Percentiles rank a stretch among this genome's conserved stretches.
Conservation (phyloP, 2,113 vertebrate genomes). For the Corydoras sp. region DNA sequence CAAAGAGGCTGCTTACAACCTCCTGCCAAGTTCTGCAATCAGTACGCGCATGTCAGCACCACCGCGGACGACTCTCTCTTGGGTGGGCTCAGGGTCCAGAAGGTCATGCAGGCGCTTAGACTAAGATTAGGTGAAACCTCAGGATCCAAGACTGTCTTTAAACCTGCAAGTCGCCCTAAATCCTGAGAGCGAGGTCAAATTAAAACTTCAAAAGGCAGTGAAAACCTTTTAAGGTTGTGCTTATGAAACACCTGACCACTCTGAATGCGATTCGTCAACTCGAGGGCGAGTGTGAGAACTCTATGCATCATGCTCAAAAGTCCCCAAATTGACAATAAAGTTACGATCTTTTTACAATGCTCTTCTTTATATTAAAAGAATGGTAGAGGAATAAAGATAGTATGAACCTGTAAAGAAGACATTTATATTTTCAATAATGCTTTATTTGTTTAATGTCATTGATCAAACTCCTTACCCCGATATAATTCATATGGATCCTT, state of each 20-base stretch:
- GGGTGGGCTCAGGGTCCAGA: conserved; percentile 37
- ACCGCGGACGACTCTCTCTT: conserved; percentile 1
- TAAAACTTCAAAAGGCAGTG: conserved; percentile 22
- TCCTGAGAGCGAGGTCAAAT: conserved; percentile 21
- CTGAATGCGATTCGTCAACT: neutral
- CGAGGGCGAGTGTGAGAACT: neutral
- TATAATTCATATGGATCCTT: too few species aligned
- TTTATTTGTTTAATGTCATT: too few species aligned
- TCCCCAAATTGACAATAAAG: too few species aligned
- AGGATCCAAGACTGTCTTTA: conserved; percentile 49
- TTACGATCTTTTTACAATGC: too few species aligned
- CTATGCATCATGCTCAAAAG: neutral
- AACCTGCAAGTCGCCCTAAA: conserved; percentile 27
- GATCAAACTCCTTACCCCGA: too few species aligned
- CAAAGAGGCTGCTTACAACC: neutral
- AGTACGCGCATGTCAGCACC: conserved; percentile 1
- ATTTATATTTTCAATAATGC: too few species aligned
- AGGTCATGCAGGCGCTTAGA: conserved; percentile 29
- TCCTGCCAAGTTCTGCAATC: neutral
- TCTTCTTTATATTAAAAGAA: too few species aligned
- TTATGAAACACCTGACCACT: conserved; percentile 32
- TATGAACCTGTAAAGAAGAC: too few species aligned
- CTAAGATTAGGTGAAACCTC: conserved; percentile 32
- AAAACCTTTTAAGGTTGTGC: conserved; percentile 10
- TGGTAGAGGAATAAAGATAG: too few species aligned